Evolutionary conservation across 2,113 vertebrate species (phyloP), one percentile per base, ranked within the genome.

Genomic region (Eurypyga helias): DNA sequence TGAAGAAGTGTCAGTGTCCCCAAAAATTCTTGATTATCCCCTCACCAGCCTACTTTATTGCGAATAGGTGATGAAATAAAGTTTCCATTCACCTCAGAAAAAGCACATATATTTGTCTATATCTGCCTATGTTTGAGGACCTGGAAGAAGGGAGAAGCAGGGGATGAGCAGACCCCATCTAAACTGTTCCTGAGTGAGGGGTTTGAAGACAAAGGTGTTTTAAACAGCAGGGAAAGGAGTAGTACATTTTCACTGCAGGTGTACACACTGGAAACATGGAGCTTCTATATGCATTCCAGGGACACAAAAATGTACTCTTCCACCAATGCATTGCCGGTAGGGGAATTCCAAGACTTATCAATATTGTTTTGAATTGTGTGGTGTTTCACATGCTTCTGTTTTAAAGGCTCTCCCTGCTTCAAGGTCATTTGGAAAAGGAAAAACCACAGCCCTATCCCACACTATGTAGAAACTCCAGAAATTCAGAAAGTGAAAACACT

Each of bases 41-140:
- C 41, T 28, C 4, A 33, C 43, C 51, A 82, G 48, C 18, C 75
- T 92, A 14, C 24, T 83, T 36, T 45, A 2, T 34, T 38, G 21
- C 19, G 19, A 62, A 49, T 17, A 79, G 7, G 8, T 43, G 25
- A 65, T 24, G 48, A 95, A 86, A 73, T 33, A 46, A 91, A 69
- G 21, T 48, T 70, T 45, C 36, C 18, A 48, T 28, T n/a, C 61
- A 18, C 26, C 60, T 73, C 29, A 66, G 17, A 81, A 87, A 87
- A 86, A 25, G 1, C 0, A 5, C 28, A 61, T 1, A 1, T 28
- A 57, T 75, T 88, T 70, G 60, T 55, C 51, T 66, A 0, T n/a
- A 61, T 45, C 36, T 65, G 38, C n/a, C 49, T 52, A 6, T 13
- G 29, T 65, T 51, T 78, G 49, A 86, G 20, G 29, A 46, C 34